Evolutionary conservation across 2,113 vertebrate genomes (phyloP).

Genomic region (Bambusicola thoracicus): DNA sequence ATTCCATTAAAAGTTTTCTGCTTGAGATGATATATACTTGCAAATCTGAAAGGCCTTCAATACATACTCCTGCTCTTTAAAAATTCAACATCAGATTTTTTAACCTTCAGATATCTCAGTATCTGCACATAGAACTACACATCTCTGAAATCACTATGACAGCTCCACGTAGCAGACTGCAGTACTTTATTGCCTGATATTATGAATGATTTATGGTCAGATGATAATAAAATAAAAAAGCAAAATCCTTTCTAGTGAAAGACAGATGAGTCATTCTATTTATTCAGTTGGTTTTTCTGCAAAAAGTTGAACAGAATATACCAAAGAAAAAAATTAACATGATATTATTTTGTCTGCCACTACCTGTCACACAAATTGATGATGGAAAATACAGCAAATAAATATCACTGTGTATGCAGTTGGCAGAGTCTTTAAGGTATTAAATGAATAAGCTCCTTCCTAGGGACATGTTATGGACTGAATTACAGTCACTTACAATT

Average conservation of each 20-base stretch:
- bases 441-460: background rate
- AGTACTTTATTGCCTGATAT: background rate
- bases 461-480: background rate
- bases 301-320: background rate
- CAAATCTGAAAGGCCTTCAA: background rate
- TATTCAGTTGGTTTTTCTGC: background rate
- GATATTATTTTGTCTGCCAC: background rate
- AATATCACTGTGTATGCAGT: background rate
- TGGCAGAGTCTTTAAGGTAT: conserved; percentile 5
- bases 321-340: background rate
- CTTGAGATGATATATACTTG: background rate
- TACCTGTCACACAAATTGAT: background rate
- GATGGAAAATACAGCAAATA: background rate
- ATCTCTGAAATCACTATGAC: background rate
- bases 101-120: background rate
- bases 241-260: background rate
- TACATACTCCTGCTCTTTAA: background rate
- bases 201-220: background rate
- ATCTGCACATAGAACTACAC: background rate
- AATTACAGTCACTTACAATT: background rate
- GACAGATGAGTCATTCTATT: background rate
- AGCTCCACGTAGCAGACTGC: background rate
- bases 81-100: background rate
- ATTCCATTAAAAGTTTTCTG: background rate
- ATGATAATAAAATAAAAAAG: background rate